These are phyloP conservation scores for Calliphora vicina DNA, from an alignment of 1,140 invertebrate genomes.

Conservation along the genomic window DNA sequence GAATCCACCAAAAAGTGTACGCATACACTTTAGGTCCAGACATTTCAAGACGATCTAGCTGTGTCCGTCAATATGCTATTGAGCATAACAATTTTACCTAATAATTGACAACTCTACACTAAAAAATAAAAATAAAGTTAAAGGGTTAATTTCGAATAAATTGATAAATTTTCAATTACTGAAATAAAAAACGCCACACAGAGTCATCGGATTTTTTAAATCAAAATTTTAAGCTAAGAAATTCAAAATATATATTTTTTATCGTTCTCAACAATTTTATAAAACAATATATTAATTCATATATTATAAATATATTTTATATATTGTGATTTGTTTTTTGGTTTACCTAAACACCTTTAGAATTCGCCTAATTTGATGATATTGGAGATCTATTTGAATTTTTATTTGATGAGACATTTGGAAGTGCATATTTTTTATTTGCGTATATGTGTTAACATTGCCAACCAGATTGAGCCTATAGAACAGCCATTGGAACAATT, in stretches of 20 bases:
- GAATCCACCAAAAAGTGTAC: too few relatives aligned
- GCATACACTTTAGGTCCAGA: too few relatives aligned
- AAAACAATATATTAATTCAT: neutral
- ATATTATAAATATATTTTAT: constrained; percentile 17
- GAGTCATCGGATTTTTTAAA: constrained; percentile 26
- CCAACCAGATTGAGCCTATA: constrained; percentile 43
- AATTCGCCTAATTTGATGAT: constrained; percentile 41
- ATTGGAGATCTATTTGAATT: constrained; percentile 46
- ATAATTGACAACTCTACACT: too few relatives aligned
- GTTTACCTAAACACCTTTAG: neutral
- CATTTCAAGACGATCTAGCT: too few relatives aligned
- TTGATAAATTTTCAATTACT: neutral
- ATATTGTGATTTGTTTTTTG: neutral
- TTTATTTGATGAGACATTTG: constrained; percentile 46
- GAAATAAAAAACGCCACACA: neutral
- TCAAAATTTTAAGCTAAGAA: constrained; percentile 38
- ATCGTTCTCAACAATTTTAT: constrained; percentile 27
- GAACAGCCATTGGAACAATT: constrained; percentile 35
- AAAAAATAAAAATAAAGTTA: neutral
- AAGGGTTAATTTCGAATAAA: neutral
- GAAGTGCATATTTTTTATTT: constrained; percentile 46
- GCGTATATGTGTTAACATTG: constrained; percentile 44
- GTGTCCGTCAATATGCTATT: too few relatives aligned
- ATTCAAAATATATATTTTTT: constrained; percentile 35
- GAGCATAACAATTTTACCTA: too few relatives aligned